Percentiles rank a stretch among this genome's conserved stretches.
These are phyloP conservation scores for Desmophyllum pertusum DNA, from an alignment of 92 coral and sea anemone genomes.

Conservation along the genomic window DNA sequence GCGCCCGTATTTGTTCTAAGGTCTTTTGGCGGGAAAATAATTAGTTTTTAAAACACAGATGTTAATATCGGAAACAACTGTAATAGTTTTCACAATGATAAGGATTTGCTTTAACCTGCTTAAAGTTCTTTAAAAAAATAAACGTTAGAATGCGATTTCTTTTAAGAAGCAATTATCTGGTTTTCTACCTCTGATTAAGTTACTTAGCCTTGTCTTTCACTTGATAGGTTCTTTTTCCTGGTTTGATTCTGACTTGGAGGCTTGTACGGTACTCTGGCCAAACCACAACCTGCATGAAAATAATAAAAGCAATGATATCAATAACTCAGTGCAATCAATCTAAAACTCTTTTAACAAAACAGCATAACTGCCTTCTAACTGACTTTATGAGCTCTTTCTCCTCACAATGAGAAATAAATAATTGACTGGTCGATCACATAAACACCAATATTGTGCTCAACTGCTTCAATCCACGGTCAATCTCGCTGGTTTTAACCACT, in stretches of 20 bases:
- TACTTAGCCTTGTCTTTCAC: not conserved
- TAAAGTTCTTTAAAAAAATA: not conserved
- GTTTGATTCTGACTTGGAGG: not conserved
- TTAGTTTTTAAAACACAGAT: not conserved
- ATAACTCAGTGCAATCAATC: not conserved
- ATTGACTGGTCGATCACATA: too few species aligned
- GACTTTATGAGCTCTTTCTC: not conserved
- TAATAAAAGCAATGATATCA: not conserved
- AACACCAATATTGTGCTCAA: too few species aligned
- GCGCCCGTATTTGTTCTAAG: not conserved
- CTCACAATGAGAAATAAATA: not conserved
- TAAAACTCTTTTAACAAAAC: not conserved
- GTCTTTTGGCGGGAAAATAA: constrained; percentile 2
- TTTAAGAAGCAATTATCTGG: not conserved
- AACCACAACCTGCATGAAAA: not conserved
- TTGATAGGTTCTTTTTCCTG: not conserved
- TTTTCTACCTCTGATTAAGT: not conserved
- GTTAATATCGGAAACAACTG: not conserved
- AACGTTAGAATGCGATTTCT: not conserved
- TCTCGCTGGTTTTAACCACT: too few species aligned
- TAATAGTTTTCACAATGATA: not conserved
- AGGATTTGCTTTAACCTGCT: too few species aligned
- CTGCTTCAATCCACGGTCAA: too few species aligned
- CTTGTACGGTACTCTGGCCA: not conserved
- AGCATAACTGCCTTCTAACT: not conserved